Base-by-base conservation (phyloP, 2,888 invertebrate genomes). In the Drosophila incognita region DNA sequence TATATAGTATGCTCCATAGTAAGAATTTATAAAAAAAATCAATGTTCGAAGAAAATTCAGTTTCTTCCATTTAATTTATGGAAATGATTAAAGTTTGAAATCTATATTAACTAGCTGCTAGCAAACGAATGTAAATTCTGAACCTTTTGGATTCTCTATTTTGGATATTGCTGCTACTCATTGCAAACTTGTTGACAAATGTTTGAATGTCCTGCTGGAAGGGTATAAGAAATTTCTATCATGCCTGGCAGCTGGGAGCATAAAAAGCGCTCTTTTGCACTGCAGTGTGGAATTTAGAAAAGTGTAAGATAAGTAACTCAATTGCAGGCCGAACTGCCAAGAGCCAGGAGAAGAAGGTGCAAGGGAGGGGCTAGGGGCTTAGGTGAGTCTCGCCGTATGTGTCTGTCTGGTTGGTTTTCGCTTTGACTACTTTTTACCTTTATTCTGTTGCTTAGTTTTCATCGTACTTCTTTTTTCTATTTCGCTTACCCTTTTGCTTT, bases 251-350 rank as follows among this genome's bases (percentile, higher is more conserved):
- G 27, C 61, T 61, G 75, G 33, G 18, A 36, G 48, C 42, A 53
- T 42, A 53, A 62, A 60, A 52, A 48, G 31, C 49, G 42, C 27
- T 42, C 33, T 49, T 61, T 48, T 71, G 24, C 57, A 18, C 36
- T 53, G 52, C 49, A 64, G 71, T 66, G 48, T 61, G 57, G 48
- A 60, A 51, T 46, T 74, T 71, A 63, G 64, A 57, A 74, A 69
- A 81, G 66, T 70, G 67, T 73, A 70, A 69, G 82, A 63, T 79
- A 84, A 79, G 82, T 82, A 79, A 82, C 81, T 82, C 82, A 80
- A 79, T 82, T 85, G 76, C 69, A 62, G 64, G 59, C 51, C 49
- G 18, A 24, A 53, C 67, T 38, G 61, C 18, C 48, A 33, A 27
- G 33, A 40, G 36, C 18, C 48, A 33, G 31, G 33, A 33, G 36